A percentile compares a stretch with the other conserved stretches of the same genome.
phyloP scores from a whole-genome alignment of 2,797 vertebrate species.

The Hephaestus fuliginosus region DNA sequence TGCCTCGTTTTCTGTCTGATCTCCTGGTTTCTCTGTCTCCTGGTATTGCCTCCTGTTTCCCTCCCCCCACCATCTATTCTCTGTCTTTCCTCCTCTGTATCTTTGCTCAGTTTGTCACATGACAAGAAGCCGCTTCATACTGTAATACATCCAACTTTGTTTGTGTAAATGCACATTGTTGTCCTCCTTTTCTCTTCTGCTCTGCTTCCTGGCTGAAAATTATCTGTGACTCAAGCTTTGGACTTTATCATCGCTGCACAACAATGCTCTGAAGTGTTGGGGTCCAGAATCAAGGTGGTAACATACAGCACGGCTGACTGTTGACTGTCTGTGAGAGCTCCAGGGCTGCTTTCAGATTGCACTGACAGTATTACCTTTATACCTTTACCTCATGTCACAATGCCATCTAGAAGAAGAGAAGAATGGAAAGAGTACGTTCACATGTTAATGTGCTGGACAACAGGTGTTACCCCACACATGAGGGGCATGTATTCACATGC shows the following conservation, averaged over 20 bases:
- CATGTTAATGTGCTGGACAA: slow-evolving; percentile 33
- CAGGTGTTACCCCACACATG: slow-evolving; percentile 56
- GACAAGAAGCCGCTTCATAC: slow-evolving; percentile 38
- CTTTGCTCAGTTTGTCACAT: slow-evolving; percentile 39
- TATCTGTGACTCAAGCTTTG: slow-evolving; percentile 45
- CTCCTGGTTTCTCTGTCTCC: slow-evolving; percentile 21
- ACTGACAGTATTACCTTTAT: not conserved
- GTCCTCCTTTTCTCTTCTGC: slow-evolving; percentile 44
- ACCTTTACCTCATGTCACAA: too few species aligned
- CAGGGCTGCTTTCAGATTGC: slow-evolving; percentile 6
- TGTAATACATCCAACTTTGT: slow-evolving; percentile 44
- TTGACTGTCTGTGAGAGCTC: slow-evolving; percentile 6
- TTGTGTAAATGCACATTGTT: slow-evolving; percentile 43
- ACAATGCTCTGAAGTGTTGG: slow-evolving; percentile 11
- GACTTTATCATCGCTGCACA: slow-evolving; percentile 32
- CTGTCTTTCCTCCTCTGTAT: slow-evolving; percentile 14
- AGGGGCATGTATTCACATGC: slow-evolving; percentile 27
- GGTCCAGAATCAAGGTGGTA: slow-evolving; percentile 29
- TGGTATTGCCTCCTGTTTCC: not conserved
- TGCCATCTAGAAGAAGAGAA: slow-evolving; percentile 13
- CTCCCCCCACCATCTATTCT: not conserved
- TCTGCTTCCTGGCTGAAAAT: slow-evolving; percentile 42
- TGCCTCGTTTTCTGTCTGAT: not conserved
- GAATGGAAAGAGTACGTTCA: slow-evolving; percentile 33
- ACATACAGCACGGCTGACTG: slow-evolving; percentile 20